Evolutionary conservation across 2,888 invertebrate genomes (phyloP), one percentile per base, ranked within the genome.

Genomic region (Empis stercorea): DNA sequence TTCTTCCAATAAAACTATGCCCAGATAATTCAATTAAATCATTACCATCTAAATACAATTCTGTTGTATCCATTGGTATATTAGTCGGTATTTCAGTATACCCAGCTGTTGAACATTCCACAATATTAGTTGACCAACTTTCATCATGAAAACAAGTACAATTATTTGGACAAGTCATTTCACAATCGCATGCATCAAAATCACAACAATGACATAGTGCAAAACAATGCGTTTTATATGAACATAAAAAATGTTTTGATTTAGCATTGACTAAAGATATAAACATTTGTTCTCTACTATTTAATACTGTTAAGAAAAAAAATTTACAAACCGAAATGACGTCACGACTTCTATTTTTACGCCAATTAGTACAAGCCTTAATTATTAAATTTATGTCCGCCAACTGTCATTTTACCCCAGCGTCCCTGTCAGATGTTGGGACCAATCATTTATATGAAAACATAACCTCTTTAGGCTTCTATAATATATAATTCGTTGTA

Each of bases 101-200:
- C 50, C 82, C 82, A 30, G 83, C 81, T 48, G 76, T 80, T 15
- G 87, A 87, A 71, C 93, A 93, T 69, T 91, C 89, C 55, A 93
- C 92, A 55, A 93, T 87, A 65, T 93, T 93, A 2, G 88, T 87
- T 16, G 86, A 82, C 91, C 93, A 94, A 46, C 87, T 82, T 62
- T 88, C 86, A 72, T 95, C 93, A 65, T 92, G 91, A 73, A 91
- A 94, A 65, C 95, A 95, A 50, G 87, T 87, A 74, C 95, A 95
- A 67, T 91, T 89, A 41, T 77, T 78, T 43, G 95, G 95, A 66
- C 95, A 95, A 55, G 87, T 91, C 87, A 93, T 93, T 74, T 93
- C 89, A 73, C 95, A 95, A 72, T 95, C 95, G 73, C 95, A 95
- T 45, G 91, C 91, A 68, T 92, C 93, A 70, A 91, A 95, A 68